phyloP scores from a whole-genome alignment of 2,888 invertebrate species.

The Nomada hirtipes region DNA sequence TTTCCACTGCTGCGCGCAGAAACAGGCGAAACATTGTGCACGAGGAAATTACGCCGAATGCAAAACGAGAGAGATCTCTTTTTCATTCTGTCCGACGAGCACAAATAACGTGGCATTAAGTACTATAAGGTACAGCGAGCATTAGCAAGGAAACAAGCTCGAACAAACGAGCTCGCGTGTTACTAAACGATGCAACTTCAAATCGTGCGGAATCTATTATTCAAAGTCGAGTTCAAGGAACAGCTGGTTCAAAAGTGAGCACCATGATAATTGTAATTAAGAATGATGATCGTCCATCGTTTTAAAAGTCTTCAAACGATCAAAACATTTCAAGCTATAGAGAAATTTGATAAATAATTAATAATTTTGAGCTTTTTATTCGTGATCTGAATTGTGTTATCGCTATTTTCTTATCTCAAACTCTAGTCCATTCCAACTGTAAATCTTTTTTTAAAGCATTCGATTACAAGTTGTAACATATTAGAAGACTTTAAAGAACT shows the following conservation, averaged over 20 bases:
- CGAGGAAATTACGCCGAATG: slow-evolving; percentile 12
- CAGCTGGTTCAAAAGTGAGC: not conserved
- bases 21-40: slow-evolving; percentile 49
- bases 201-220: not conserved
- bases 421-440: too few species aligned
- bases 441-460: too few species aligned
- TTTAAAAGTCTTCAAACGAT: not conserved
- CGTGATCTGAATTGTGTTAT: too few species aligned
- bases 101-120: not conserved
- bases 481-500: too few species aligned
- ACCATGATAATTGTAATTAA: not conserved
- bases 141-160: not conserved
- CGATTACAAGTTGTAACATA: too few species aligned
- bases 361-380: too few species aligned
- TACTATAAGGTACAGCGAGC: not conserved
- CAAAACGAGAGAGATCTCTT: slow-evolving; percentile 15
- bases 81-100: not conserved
- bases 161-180: slow-evolving; percentile 5
- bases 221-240: not conserved
- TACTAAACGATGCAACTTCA: not conserved
- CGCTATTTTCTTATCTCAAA: too few species aligned
- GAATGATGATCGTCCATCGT: not conserved
- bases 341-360: too few species aligned
- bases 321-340: too few species aligned
- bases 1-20: slow-evolving; percentile 31